Evolutionary conservation across 2,797 vertebrate genomes (phyloP), one percentile per base, ranked within the genome.

Genomic region (Enteromius fasciolatus): DNA sequence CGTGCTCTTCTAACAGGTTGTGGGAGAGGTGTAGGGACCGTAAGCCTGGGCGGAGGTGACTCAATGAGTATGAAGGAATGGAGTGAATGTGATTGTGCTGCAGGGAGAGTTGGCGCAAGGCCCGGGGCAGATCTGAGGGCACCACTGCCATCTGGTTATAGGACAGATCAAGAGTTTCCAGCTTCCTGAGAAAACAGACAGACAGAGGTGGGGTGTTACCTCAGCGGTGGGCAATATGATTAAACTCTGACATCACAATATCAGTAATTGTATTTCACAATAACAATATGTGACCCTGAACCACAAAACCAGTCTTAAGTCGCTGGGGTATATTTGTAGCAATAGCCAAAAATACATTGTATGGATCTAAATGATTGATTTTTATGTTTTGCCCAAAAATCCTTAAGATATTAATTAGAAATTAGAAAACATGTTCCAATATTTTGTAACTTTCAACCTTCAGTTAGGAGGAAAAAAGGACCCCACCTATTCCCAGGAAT

Each of bases 121-220:
- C 86, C 6, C 76, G 88, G 0, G 94, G 96, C 83, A 96, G 89
- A 88, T 94, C 90, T 46, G 89, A 76, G 11, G 95, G 95, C 59
- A 95, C 88, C 0, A 92, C 92, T 0, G 89, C 91, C 78, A 96
- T 88, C 3, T 46, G 86, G 87, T 95, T 95, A 88, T 94, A 67
- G 36, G 95, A 96, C 83, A 97, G 83, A 82, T 95, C 91, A 78
- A 96, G 87, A 9, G 85, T 70, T 84, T 96, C 93, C 88, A 97
- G 88, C 5, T 92, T 93, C 82, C 96, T 96, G 87, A 33, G 70
- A 83, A 74, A 44, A 59, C 31, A 82, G 25, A 76, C 1, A 57
- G 64, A 18, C 57, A 46, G 5, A 67, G 23, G 18, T 39, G 10
- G 10, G 12, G 11, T 66, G 25, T 57, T 28, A 70, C 31, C 54